These are phyloP conservation scores for Cyprinus carpio DNA, from an alignment of 2,113 vertebrate species.

Conservation along the genomic window DNA sequence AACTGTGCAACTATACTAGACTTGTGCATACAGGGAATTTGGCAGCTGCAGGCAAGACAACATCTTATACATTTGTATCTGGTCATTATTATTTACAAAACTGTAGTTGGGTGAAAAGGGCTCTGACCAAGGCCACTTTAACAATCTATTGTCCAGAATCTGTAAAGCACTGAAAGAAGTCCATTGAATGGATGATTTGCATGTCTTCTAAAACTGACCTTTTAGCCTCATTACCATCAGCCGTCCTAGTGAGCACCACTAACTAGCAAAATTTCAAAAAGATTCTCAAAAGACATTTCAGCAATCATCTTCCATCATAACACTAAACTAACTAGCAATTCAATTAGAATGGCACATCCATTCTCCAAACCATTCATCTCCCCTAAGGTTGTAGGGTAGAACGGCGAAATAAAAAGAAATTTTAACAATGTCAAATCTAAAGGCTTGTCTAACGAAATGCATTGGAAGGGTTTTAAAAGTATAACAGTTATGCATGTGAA, in stretches of 20 bases:
- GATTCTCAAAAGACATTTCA: neutral
- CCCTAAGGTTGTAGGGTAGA: neutral
- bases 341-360: neutral
- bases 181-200: constrained; percentile 50
- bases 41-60: neutral
- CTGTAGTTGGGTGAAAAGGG: constrained; percentile 31
- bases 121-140: constrained; percentile 40
- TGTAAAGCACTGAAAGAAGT: constrained; percentile 43
- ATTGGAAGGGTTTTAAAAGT: neutral
- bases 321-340: neutral
- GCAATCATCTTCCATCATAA: neutral
- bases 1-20: neutral
- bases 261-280: neutral
- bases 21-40: neutral
- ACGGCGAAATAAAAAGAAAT: neutral
- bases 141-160: constrained; percentile 42
- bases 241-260: constrained; percentile 28
- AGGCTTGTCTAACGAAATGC: neutral
- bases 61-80: constrained; percentile 3
- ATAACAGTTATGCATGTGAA: neutral
- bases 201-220: constrained; percentile 52
- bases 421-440: neutral
- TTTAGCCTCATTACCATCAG: constrained; percentile 50
- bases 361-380: neutral
- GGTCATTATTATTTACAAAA: neutral